Evolutionary conservation across 2,797 vertebrate genomes (phyloP), one percentile per base, ranked within the genome.

Genomic region (Artibeus lituratus): DNA sequence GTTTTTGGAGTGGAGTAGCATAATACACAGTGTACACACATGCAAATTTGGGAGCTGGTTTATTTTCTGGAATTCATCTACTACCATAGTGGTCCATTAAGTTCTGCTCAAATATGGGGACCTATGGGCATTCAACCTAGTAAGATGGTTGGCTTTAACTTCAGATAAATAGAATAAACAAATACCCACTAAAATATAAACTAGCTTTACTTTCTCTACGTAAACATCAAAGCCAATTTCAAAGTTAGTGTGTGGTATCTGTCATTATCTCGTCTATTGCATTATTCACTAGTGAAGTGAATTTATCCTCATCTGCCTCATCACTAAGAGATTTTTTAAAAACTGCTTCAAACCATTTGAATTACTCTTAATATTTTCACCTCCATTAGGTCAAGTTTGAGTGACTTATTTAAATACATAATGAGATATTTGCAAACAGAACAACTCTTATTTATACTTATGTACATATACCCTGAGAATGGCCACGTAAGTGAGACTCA

Each of bases 101-200:
- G 2, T 77, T 88, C 69, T 86, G 37, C 57, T 94, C 80, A 93
- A 21, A 85, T 90, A 35, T 39, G 35, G 67, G 90, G 69, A 88
- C 84, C 87, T 88, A 90, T 49, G 53, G 53, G 65, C 93, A 90
- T 73, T 94, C 26, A 65, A 32, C 67, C 7, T 73, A 81, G 47
- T 78, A 53, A 70, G 49, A 73, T 44, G 15, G 73, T 44, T 82
- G 72, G 37, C 67, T 96, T 78, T 87, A 72, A 93, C 53, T 92
- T 96, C 72, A 82, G 67, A 87, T 93, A 94, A 95, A 77, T 14
- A 90, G 80, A 91, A 70, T 69, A 93, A 97, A 95, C 87, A 93
- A 85, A 85, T 51, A 4, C 7, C 26, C 67, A 10, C 32, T 81
- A 83, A 85, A 84, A 67, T 53, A 29, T 67, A 91, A 93, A 85